Evolutionary conservation across 2,888 invertebrate species (phyloP).

Genomic region (Watsonalla binaria): DNA sequence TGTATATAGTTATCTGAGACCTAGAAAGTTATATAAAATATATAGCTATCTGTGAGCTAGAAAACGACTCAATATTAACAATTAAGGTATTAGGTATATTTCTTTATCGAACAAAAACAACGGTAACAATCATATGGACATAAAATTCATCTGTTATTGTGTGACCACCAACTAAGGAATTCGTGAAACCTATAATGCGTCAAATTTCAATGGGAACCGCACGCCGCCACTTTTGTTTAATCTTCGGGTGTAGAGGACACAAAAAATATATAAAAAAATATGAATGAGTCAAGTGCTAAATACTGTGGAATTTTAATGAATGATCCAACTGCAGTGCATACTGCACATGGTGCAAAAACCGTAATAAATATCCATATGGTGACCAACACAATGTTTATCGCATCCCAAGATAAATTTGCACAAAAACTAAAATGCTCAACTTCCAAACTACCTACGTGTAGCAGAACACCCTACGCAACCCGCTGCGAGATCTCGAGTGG

Average conservation of each 20-base stretch:
- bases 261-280: slow-evolving; percentile 23
- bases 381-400: slow-evolving; percentile 21
- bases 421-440: slow-evolving; percentile 38
- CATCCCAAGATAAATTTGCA: slow-evolving; percentile 36
- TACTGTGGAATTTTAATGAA: slow-evolving; percentile 28
- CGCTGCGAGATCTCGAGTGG: slow-evolving; percentile 44
- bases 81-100: too few species aligned
- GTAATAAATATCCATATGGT: slow-evolving; percentile 31
- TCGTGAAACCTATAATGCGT: slow-evolving; percentile 34
- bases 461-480: slow-evolving; percentile 30
- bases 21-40: too few species aligned
- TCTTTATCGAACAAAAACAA: not conserved
- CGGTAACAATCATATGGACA: not conserved
- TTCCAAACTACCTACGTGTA: slow-evolving; percentile 30
- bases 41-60: too few species aligned
- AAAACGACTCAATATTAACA: too few species aligned
- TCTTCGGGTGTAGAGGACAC: slow-evolving; percentile 32
- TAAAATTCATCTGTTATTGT: slow-evolving; percentile 14
- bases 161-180: slow-evolving; percentile 47
- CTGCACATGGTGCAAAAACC: slow-evolving; percentile 13
- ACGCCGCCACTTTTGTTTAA: slow-evolving; percentile 39
- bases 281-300: slow-evolving; percentile 42
- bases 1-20: too few species aligned
- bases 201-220: slow-evolving; percentile 50
- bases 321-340: slow-evolving; percentile 5